A percentile compares a stretch with the other conserved stretches of the same genome.
Conservation (phyloP, 2,888 invertebrate genomes). For the Catotricha subobsoleta region DNA sequence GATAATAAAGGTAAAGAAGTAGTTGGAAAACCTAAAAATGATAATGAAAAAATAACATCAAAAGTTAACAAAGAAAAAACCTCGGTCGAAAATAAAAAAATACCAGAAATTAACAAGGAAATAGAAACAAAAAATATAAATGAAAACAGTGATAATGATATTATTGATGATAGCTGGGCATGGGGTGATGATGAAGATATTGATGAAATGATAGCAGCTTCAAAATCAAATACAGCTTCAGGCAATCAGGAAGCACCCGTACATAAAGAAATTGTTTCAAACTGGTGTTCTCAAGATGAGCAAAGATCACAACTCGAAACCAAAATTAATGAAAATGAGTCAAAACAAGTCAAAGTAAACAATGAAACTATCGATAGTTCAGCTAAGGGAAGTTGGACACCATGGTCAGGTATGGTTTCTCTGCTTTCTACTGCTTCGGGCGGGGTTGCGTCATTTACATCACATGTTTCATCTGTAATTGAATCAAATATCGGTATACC, state of each 20-base stretch:
- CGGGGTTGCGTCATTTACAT: constrained; percentile 59
- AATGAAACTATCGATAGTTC: not conserved
- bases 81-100: not conserved
- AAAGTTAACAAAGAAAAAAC: not conserved
- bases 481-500: constrained; percentile 72
- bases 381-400: constrained; percentile 38
- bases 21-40: constrained; percentile 15
- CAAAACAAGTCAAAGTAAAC: constrained; percentile 7
- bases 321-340: not conserved
- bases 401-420: constrained; percentile 57
- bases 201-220: constrained; percentile 17
- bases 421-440: constrained; percentile 57
- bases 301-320: not conserved
- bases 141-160: not conserved
- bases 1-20: no score
- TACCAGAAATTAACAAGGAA: not conserved
- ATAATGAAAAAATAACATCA: not conserved
- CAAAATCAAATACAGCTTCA: no score
- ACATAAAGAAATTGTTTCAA: constrained; percentile 22
- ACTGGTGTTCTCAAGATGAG: not conserved
- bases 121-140: not conserved
- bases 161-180: not conserved
- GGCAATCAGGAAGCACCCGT: constrained; percentile 15
- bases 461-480: constrained; percentile 54
- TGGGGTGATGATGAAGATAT: constrained; percentile 6